Conservation (phyloP, 2,113 vertebrate species). For the Phaetusa simplex region DNA sequence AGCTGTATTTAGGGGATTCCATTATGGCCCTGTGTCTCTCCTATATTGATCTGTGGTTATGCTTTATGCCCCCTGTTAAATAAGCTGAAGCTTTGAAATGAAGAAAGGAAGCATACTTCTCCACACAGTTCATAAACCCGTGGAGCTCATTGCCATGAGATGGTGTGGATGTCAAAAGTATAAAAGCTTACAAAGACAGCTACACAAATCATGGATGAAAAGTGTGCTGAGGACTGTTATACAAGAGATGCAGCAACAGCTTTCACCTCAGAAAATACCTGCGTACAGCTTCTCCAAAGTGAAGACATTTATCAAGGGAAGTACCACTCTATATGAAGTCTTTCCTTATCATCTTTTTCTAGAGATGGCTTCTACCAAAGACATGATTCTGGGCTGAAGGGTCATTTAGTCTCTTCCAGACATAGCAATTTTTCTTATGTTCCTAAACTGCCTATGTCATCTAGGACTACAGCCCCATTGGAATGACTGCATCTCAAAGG, state of each 20-base stretch:
- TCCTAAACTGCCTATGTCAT: not conserved
- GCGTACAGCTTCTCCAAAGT: not conserved
- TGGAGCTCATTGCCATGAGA: not conserved
- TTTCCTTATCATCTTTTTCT: constrained; percentile 11
- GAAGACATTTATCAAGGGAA: not conserved
- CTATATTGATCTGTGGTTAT: not conserved
- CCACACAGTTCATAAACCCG: not conserved
- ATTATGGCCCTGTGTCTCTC: not conserved
- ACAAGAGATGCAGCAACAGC: not conserved
- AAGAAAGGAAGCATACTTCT: not conserved
- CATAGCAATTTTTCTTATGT: not conserved
- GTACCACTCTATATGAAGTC: not conserved
- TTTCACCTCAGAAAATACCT: not conserved
- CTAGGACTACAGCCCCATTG: not conserved
- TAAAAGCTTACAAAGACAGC: not conserved
- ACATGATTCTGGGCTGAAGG: not conserved
- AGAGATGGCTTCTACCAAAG: not conserved
- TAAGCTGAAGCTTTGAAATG: not conserved
- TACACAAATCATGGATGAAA: not conserved
- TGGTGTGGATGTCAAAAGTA: not conserved
- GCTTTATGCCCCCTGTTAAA: not conserved
- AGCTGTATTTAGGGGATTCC: not conserved
- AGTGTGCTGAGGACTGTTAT: not conserved
- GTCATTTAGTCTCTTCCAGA: not conserved
- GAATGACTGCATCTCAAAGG: not conserved